A percentile compares a stretch with the other conserved stretches of the same genome.
Evolutionary conservation across 1,140 invertebrate species (phyloP).

Genomic region (Heterodera schachtii): DNA sequence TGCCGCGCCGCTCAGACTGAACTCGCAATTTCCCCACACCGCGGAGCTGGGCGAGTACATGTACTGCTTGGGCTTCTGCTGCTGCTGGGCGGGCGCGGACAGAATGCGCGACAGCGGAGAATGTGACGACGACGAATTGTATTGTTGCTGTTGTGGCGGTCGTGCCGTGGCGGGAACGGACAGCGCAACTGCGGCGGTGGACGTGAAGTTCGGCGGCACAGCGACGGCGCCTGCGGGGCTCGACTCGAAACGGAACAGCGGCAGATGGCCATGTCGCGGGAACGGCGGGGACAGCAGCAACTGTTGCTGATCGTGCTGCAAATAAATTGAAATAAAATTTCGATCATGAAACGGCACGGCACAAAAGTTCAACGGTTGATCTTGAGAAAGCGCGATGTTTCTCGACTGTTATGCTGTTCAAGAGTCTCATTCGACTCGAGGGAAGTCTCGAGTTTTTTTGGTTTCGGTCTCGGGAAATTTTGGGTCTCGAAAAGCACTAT

Average conservation of each 20-base stretch:
- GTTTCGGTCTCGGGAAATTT: too few species aligned
- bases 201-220: too few species aligned
- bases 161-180: background rate
- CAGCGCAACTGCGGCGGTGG: background rate
- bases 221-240: background rate
- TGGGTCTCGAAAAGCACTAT: too few species aligned
- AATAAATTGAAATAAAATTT: too few species aligned
- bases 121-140: background rate
- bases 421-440: too few species aligned
- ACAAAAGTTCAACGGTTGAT: too few species aligned
- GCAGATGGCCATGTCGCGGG: constrained; percentile 10
- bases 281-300: constrained; percentile 13
- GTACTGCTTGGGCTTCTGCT: constrained; percentile 23
- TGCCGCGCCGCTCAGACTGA: constrained; percentile 11
- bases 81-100: constrained; percentile 14
- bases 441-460: too few species aligned
- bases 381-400: too few species aligned
- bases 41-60: constrained; percentile 1
- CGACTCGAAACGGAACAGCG: constrained; percentile 19
- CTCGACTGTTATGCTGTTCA: too few species aligned
- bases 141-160: background rate
- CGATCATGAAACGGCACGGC: too few species aligned
- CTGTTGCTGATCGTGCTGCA: background rate
- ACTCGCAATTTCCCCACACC: constrained; percentile 33
- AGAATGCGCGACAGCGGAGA: constrained; percentile 3